phyloP scores from a whole-genome alignment of 2,113 vertebrate genomes.

The Microtus richardsoni region DNA sequence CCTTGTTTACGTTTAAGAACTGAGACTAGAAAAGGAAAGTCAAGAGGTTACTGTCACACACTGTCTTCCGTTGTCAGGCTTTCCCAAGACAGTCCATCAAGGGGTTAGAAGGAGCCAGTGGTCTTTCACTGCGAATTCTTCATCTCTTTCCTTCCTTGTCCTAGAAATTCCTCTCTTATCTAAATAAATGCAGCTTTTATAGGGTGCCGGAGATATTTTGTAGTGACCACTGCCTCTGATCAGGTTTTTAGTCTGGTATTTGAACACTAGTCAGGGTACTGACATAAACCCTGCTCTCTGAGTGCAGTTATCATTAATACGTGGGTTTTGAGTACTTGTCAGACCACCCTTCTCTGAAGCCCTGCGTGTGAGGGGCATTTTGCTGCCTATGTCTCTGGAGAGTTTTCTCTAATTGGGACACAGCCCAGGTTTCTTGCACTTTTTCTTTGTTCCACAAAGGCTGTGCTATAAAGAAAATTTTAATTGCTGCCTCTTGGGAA shows the following conservation, averaged over 20 bases:
- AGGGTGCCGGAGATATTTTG: slow-evolving; percentile 72
- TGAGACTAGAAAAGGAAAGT: slow-evolving; percentile 31
- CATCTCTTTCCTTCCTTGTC: slow-evolving; percentile 33
- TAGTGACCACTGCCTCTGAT: slow-evolving; percentile 74
- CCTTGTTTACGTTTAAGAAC: slow-evolving; percentile 53
- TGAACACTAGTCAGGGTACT: slow-evolving; percentile 60
- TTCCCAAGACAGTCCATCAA: neutral
- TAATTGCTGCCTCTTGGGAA: slow-evolving; percentile 19
- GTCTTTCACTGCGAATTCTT: slow-evolving; percentile 68
- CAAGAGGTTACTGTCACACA: neutral
- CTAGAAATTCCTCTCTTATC: slow-evolving; percentile 80
- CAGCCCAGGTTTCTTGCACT: neutral
- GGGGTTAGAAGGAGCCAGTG: slow-evolving; percentile 42
- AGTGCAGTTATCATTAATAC: slow-evolving; percentile 61
- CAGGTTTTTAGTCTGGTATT: slow-evolving; percentile 73
- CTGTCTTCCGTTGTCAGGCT: neutral
- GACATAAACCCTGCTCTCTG: slow-evolving; percentile 51
- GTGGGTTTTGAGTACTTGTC: slow-evolving; percentile 52
- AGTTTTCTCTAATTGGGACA: slow-evolving; percentile 39
- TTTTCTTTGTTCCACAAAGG: slow-evolving; percentile 30
- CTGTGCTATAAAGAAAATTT: slow-evolving; percentile 35
- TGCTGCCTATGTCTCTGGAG: neutral
- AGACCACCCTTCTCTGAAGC: slow-evolving; percentile 71
- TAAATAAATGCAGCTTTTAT: slow-evolving; percentile 80
- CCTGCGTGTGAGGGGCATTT: neutral